A percentile compares a stretch with the other conserved stretches of the same genome.
These are phyloP conservation scores for Epinephelus malabaricus DNA, from an alignment of 2,797 vertebrate species.

Conservation along the genomic window DNA sequence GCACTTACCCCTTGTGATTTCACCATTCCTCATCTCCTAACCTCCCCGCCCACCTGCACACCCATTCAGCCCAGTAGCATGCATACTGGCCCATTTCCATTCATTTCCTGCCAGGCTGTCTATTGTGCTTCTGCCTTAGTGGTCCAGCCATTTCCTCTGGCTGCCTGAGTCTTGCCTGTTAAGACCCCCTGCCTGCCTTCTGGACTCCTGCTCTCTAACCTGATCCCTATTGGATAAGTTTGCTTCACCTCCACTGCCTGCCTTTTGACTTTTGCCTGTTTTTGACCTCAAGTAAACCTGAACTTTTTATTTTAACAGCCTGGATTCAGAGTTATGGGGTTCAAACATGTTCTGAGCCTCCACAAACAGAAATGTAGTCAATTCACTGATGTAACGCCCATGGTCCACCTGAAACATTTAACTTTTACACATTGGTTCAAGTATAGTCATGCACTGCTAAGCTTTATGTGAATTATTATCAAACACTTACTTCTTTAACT, in stretches of 20 bases:
- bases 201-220: background rate
- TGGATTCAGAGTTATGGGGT: background rate
- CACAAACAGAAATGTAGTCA: background rate
- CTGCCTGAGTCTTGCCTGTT: background rate
- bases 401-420: background rate
- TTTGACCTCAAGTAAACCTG: background rate
- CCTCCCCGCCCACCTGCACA: background rate
- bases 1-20: background rate
- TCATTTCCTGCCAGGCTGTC: background rate
- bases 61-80: background rate
- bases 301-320: background rate
- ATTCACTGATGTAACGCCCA: background rate
- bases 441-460: background rate
- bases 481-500: background rate
- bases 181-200: background rate
- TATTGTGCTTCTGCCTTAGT: background rate
- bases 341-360: background rate
- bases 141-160: background rate
- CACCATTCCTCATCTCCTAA: background rate
- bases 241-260: background rate
- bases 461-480: background rate
- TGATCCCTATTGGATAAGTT: slow-evolving; percentile 3
- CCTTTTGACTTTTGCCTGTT: slow-evolving; percentile 5
- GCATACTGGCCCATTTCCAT: background rate
- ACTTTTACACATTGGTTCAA: background rate